These are phyloP conservation scores for Agrotis puta DNA, from an alignment of 2,888 invertebrate genomes.

Conservation along the genomic window DNA sequence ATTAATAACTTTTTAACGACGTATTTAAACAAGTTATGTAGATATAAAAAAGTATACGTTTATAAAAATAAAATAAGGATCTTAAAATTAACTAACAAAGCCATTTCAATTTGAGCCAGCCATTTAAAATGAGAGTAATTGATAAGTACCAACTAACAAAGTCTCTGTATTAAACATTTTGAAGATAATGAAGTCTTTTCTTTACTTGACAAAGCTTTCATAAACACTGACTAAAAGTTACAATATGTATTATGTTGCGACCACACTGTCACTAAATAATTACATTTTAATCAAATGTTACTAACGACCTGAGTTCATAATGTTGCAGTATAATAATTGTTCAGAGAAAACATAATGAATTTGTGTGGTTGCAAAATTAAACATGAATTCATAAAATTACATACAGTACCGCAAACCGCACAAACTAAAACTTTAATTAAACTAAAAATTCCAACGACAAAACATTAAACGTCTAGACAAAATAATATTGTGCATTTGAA, in stretches of 20 bases:
- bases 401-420: not conserved
- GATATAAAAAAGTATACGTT: no score
- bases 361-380: constrained; percentile 3
- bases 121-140: no score
- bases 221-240: not conserved
- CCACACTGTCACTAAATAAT: constrained; percentile 5
- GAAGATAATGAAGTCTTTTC: not conserved
- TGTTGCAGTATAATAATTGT: not conserved
- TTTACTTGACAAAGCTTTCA: not conserved
- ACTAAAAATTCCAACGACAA: constrained; percentile 42
- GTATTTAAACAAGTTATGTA: not conserved
- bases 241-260: not conserved
- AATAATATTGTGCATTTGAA: constrained; percentile 54
- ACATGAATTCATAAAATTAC: constrained; percentile 2
- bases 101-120: not conserved
- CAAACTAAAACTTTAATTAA: constrained; percentile 50
- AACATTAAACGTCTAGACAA: constrained; percentile 48
- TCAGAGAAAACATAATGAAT: not conserved
- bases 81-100: not conserved
- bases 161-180: no score
- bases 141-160: no score
- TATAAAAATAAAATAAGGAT: not conserved
- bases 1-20: not conserved
- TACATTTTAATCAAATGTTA: not conserved
- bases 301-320: no score